Evolutionary conservation across 1,140 invertebrate genomes (phyloP).

Genomic region (Coboldia fuscipes): DNA sequence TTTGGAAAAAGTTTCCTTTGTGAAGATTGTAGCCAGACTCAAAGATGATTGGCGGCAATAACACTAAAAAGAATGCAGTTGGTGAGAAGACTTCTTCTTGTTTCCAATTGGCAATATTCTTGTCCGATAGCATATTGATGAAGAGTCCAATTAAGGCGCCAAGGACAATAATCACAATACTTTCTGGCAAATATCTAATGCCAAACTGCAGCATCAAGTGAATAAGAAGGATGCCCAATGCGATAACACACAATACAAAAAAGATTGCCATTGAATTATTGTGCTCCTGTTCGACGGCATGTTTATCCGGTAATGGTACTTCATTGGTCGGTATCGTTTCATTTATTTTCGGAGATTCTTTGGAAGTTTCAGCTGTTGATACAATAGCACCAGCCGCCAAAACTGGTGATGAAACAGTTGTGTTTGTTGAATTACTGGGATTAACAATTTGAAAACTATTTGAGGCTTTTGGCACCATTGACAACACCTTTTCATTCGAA

Average conservation of each 20-base stretch:
- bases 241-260: conserved; percentile 83
- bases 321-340: too few species aligned
- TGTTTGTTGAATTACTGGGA: too few species aligned
- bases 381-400: too few species aligned
- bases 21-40: conserved; percentile 97
- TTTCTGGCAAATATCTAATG: conserved; percentile 92
- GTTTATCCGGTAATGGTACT: conserved; percentile 36
- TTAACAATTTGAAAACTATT: too few species aligned
- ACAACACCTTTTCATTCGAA: too few species aligned
- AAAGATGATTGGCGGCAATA: conserved; percentile 97
- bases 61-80: conserved; percentile 88
- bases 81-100: conserved; percentile 95
- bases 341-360: too few species aligned
- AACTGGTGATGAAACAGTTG: too few species aligned
- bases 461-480: too few species aligned
- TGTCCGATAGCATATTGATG: conserved; percentile 74
- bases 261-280: conserved; percentile 93
- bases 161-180: conserved; percentile 89
- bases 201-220: conserved; percentile 88
- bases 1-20: conserved; percentile 97
- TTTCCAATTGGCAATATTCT: conserved; percentile 80
- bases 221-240: conserved; percentile 79
- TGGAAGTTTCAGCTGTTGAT: too few species aligned
- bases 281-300: conserved; percentile 82
- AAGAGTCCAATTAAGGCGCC: conserved; percentile 81